Percentiles rank a stretch among this genome's conserved stretches.
These are phyloP conservation scores for Lasioglossum marginatum DNA, from an alignment of 2,888 invertebrate genomes.

Conservation along the genomic window DNA sequence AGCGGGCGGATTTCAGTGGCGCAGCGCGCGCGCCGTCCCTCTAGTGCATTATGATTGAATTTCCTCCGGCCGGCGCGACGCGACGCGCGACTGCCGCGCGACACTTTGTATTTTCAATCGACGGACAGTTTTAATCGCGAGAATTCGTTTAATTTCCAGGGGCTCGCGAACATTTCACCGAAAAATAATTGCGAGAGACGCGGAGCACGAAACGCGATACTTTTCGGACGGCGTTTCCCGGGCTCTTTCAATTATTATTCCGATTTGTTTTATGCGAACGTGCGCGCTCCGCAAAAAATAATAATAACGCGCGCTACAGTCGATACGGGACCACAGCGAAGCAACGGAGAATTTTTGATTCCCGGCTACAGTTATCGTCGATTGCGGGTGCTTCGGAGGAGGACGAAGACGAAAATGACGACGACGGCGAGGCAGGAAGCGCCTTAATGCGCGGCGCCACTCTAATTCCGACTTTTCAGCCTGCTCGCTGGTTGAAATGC, in stretches of 20 bases:
- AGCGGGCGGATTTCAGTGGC: background rate
- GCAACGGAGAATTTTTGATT: constrained; percentile 22
- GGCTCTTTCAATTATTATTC: constrained; percentile 2
- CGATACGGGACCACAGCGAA: constrained; percentile 15
- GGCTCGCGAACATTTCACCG: background rate
- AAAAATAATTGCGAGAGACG: background rate
- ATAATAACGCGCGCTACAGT: background rate
- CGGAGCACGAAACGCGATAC: constrained; percentile 1
- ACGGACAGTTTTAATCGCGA: background rate
- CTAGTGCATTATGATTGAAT: background rate
- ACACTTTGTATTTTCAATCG: constrained; percentile 9
- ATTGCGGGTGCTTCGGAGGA: constrained; percentile 61
- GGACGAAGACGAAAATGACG: background rate
- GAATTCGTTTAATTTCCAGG: constrained; percentile 1
- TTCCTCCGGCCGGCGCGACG: background rate
- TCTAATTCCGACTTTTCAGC: constrained; percentile 69
- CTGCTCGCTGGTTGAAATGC: constrained; percentile 63
- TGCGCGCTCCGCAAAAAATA: background rate
- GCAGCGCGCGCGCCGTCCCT: background rate
- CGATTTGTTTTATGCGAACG: background rate
- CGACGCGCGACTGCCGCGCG: background rate
- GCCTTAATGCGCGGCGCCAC: constrained; percentile 63
- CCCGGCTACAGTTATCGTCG: constrained; percentile 56
- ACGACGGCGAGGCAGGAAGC: constrained; percentile 3
- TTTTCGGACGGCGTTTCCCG: background rate